Evolutionary conservation across 2,888 invertebrate species (phyloP).

Genomic region (Maniola hyperantus): DNA sequence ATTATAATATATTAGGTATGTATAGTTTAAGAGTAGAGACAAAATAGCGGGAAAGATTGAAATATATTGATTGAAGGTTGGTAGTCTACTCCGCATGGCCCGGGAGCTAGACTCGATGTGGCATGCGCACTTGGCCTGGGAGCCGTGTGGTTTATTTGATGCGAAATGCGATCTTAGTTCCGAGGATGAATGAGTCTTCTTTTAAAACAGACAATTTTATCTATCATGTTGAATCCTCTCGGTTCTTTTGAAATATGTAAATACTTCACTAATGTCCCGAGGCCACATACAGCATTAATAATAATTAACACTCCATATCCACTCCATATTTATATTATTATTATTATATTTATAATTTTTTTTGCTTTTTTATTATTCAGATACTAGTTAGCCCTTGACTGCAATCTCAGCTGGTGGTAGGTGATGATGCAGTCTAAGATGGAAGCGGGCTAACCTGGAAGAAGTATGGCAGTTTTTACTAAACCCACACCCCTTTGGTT

Average conservation of each 20-base stretch:
- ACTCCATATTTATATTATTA: no score
- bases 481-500: no score
- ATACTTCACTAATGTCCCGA: background rate
- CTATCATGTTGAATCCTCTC: constrained; percentile 8
- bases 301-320: no score
- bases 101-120: constrained; percentile 37
- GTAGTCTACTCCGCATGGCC: constrained; percentile 49
- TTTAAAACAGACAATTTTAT: constrained; percentile 26
- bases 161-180: constrained; percentile 26
- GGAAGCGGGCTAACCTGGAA: no score
- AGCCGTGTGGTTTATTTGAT: constrained; percentile 32
- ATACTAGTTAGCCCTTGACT: no score
- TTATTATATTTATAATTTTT: no score
- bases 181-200: constrained; percentile 37
- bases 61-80: constrained; percentile 54
- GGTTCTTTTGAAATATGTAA: background rate
- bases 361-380: no score
- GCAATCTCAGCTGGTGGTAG: no score
- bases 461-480: no score
- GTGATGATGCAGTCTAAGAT: no score
- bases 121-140: constrained; percentile 47
- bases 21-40: constrained; percentile 7
- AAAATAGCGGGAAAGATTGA: constrained; percentile 49
- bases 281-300: no score
- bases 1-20: no score